Evolutionary conservation across 64 coral and sea anemone genomes (phyloP).

Genomic region (Cladopsammia gracilis): DNA sequence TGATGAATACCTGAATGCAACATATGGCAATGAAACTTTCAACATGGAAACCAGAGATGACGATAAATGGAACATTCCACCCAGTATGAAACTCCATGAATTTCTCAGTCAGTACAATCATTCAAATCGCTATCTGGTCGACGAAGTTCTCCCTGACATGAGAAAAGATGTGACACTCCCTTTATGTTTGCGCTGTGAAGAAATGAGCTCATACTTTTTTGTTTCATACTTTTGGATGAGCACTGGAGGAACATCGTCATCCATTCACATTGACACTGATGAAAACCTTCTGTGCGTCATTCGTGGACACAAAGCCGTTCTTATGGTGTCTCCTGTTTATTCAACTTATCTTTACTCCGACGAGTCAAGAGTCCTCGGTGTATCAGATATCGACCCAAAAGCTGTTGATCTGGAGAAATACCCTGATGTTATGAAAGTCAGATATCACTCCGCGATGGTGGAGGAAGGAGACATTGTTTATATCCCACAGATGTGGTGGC

Average conservation of each 20-base stretch:
- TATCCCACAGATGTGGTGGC: constrained; percentile 99
- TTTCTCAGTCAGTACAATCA: constrained; percentile 84
- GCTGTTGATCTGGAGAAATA: constrained; percentile 94
- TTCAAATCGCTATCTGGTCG: constrained; percentile 86
- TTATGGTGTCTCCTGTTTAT: constrained; percentile 94
- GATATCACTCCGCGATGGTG: constrained; percentile 77
- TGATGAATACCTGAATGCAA: constrained; percentile 87
- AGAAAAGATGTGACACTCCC: constrained; percentile 87
- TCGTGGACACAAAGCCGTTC: constrained; percentile 85
- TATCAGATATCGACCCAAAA: constrained; percentile 87
- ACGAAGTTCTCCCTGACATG: constrained; percentile 95
- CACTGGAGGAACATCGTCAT: constrained; percentile 89
- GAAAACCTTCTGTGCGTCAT: constrained; percentile 96
- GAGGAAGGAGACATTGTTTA: constrained; percentile 96
- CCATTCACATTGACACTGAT: constrained; percentile 96
- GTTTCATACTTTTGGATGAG: constrained; percentile 99
- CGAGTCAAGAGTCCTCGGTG: constrained; percentile 72
- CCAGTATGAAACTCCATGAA: constrained; percentile 57
- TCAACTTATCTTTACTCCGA: constrained; percentile 86
- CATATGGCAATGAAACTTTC: constrained; percentile 73
- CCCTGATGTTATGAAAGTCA: constrained; percentile 90
- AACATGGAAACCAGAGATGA: constrained; percentile 98
- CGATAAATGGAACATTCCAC: constrained; percentile 91
- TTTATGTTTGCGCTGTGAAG: constrained; percentile 92
- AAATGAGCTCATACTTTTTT: constrained; percentile 97